Conservation (phyloP, 1,140 invertebrate species). For the Hermatobates lingyangjiaoensis region DNA sequence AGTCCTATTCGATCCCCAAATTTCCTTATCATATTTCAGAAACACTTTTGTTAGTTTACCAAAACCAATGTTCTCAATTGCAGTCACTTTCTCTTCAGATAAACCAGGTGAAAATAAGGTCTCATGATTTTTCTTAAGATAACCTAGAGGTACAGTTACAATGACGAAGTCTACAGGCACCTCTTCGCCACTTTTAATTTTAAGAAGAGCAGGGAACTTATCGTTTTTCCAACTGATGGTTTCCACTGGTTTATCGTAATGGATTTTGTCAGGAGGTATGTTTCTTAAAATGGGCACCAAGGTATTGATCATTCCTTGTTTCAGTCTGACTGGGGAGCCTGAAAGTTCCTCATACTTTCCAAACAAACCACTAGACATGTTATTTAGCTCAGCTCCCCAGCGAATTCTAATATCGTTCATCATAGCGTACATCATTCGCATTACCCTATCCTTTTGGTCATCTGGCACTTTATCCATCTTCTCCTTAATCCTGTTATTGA, state of each 20-base stretch:
- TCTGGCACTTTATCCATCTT: background rate
- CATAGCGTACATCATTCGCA: background rate
- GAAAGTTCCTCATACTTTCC: background rate
- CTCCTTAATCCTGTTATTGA: background rate
- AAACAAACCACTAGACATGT: background rate
- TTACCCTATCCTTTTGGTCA: background rate
- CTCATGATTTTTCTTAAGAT: conserved; percentile 53
- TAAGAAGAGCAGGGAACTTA: background rate
- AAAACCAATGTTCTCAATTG: conserved; percentile 43
- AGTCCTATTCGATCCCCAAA: conserved; percentile 28
- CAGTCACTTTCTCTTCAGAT: conserved; percentile 47
- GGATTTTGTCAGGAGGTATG: background rate
- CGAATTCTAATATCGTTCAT: background rate
- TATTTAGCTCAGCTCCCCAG: background rate
- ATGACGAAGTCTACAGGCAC: conserved; percentile 59
- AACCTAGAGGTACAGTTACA: conserved; percentile 61
- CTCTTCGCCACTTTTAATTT: conserved; percentile 38
- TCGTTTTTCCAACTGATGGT: background rate
- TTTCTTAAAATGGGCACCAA: background rate
- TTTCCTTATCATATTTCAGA: conserved; percentile 55
- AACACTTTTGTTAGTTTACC: conserved; percentile 64
- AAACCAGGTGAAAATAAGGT: conserved; percentile 56
- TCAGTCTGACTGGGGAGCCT: background rate
- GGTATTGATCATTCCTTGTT: background rate
- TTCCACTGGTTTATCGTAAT: background rate